Percentiles rank a stretch among this genome's conserved stretches.
phyloP scores from a whole-genome alignment of 2,888 invertebrate genomes.

The Tromatobia lineatoria region DNA sequence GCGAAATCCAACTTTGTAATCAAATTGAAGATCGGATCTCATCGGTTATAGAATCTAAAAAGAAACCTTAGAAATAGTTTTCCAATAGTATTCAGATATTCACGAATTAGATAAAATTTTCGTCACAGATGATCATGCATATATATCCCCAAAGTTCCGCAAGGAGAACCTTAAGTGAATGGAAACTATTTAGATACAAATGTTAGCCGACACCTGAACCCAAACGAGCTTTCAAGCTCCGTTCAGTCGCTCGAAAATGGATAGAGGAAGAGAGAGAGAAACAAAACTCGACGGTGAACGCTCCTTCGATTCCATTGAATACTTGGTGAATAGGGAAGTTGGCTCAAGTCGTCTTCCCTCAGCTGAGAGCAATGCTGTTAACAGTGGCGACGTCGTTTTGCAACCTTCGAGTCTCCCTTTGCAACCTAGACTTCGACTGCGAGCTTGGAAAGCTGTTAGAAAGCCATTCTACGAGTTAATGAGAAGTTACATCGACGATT shows the following conservation, averaged over 20 bases:
- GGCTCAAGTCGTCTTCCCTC: neutral
- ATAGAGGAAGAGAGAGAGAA: neutral
- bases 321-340: neutral
- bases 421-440: slow-evolving; percentile 1
- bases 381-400: slow-evolving; percentile 3
- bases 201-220: neutral
- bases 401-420: neutral
- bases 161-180: neutral
- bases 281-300: neutral
- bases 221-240: neutral
- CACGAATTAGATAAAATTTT: too few relatives aligned
- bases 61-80: too few relatives aligned
- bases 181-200: neutral
- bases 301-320: slow-evolving; percentile 31
- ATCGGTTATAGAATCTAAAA: too few relatives aligned
- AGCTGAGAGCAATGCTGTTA: slow-evolving; percentile 14
- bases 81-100: too few relatives aligned
- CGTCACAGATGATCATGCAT: too few relatives aligned
- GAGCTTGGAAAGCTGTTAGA: slow-evolving; percentile 15
- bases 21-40: too few relatives aligned
- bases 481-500: slow-evolving; percentile 27
- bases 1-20: too few relatives aligned
- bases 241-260: neutral
- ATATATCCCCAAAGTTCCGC: too few relatives aligned
- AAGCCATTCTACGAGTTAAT: slow-evolving; percentile 38